phyloP scores from a whole-genome alignment of 2,797 vertebrate species.

The Poliocrania exsul region DNA sequence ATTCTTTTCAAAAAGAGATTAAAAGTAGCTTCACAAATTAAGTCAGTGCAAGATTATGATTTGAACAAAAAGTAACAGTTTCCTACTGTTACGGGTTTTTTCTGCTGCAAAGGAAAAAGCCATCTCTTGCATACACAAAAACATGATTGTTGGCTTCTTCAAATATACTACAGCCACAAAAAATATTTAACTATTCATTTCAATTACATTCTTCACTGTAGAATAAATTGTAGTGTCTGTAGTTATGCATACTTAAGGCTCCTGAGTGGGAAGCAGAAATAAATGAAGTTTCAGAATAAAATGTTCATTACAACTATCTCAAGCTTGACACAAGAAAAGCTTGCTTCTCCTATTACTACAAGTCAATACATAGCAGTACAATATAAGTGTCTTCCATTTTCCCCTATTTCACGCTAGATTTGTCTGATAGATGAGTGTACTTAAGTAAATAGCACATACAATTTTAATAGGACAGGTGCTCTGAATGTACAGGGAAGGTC shows the following conservation, averaged over 20 bases:
- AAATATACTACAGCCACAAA: background rate
- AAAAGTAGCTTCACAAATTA: background rate
- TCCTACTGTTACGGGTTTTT: fast-evolving
- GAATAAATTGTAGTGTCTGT: conserved; percentile 2
- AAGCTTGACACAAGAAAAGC: conserved; percentile 60
- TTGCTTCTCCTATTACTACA: conserved; percentile 44
- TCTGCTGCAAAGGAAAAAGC: background rate
- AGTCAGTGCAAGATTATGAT: background rate
- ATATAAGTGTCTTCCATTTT: conserved; percentile 73
- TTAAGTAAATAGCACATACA: conserved; percentile 76
- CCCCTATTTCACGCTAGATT: conserved; percentile 77
- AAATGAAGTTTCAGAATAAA: conserved; percentile 65
- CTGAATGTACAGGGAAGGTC: conserved; percentile 75
- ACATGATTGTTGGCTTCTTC: background rate
- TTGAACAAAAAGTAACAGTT: background rate
- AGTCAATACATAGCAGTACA: conserved; percentile 62
- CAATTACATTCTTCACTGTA: background rate
- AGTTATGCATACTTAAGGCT: conserved; percentile 21
- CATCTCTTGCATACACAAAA: background rate
- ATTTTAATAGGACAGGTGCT: conserved; percentile 81
- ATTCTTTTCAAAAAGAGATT: background rate
- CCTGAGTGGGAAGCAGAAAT: conserved; percentile 35
- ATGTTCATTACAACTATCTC: conserved; percentile 50
- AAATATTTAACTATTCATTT: background rate
- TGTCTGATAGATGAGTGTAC: conserved; percentile 78